Evolutionary conservation across 2,113 vertebrate species (phyloP), one percentile per base, ranked within the genome.

Genomic region (Gobiocypris rarus): DNA sequence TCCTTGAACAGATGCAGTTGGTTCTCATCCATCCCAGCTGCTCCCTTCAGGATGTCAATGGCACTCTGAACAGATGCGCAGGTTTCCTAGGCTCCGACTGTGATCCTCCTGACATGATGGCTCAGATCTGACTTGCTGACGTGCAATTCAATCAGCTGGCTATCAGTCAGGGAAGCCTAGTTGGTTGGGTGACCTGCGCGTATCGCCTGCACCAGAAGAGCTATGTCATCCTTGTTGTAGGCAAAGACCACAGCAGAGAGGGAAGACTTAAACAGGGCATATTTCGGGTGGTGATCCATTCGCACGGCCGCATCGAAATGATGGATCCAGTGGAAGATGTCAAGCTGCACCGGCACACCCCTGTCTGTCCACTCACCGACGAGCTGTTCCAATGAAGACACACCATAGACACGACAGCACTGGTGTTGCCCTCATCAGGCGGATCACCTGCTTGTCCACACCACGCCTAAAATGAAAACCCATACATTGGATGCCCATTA

Each of bases 1-100:
- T 43, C 34, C 9, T 75, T 70, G 17, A 43, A 70, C 8, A 70
- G 19, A 70, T 70, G 67, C 67, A 70, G 9, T 38, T 70, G 67
- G 34, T 71, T 45, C 9, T 43, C 19, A 45, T 71, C 69, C 69
- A 71, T 71, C 22, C 69, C 69, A 22, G 69, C 69, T 41, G 69
- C 34, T 45, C 69, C 38, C 22, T 71, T 71, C 17, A 45, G 22
- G 69, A 71, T 22, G 0, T 71, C 38, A 24, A 43, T 43, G 17
- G 38, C 38, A 41, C 69, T 41, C 38, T 71, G 69, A 3, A 71
- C 38, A 11, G 10, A 9, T 5, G 4, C 10, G 6, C 4, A 45
- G 10, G 28, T 67, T 24, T 71, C 69, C 38, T 71, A 22, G 19
- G 38, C 9, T 2, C 38, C 38, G 5, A 24, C 10, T 24, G 22